Conservation (phyloP, 2,113 vertebrate species). For the Grantiella picta region DNA sequence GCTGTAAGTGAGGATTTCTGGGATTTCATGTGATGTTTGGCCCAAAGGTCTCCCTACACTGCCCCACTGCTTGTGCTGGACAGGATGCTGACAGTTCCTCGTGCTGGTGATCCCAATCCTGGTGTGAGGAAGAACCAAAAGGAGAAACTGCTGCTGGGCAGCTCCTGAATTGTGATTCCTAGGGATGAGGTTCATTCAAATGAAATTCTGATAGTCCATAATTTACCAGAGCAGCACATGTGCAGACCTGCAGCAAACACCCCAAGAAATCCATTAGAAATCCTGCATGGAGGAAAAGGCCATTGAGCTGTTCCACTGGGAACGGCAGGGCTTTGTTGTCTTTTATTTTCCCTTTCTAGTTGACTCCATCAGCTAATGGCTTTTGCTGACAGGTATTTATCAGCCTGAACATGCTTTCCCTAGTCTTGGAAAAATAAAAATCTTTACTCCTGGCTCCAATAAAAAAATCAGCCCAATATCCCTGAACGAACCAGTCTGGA, state of each 20-base stretch:
- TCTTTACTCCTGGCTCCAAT: slow-evolving; percentile 35
- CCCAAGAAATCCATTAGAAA: neutral
- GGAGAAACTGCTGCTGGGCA: neutral
- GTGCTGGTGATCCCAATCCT: too few relatives aligned
- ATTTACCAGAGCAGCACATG: neutral
- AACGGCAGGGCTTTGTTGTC: neutral
- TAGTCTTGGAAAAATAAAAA: neutral
- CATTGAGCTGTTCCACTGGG: neutral
- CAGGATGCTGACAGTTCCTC: neutral
- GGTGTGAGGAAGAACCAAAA: neutral
- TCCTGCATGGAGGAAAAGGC: neutral
- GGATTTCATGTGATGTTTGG: neutral
- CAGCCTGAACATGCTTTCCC: slow-evolving; percentile 9
- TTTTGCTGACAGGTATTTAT: slow-evolving; percentile 53
- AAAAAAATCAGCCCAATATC: neutral
- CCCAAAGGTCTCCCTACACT: neutral
- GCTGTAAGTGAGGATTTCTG: neutral
- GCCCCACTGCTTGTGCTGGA: neutral
- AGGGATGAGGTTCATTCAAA: neutral
- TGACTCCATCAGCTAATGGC: slow-evolving; percentile 20
- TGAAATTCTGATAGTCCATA: neutral
- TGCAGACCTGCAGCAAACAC: neutral
- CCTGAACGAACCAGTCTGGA: neutral
- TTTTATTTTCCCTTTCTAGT: neutral
- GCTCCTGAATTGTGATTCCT: neutral